A percentile compares a stretch with the other conserved stretches of the same genome.
These are phyloP conservation scores for Gallinago paraguaiae DNA, from an alignment of 2,113 vertebrate genomes.

Conservation along the genomic window DNA sequence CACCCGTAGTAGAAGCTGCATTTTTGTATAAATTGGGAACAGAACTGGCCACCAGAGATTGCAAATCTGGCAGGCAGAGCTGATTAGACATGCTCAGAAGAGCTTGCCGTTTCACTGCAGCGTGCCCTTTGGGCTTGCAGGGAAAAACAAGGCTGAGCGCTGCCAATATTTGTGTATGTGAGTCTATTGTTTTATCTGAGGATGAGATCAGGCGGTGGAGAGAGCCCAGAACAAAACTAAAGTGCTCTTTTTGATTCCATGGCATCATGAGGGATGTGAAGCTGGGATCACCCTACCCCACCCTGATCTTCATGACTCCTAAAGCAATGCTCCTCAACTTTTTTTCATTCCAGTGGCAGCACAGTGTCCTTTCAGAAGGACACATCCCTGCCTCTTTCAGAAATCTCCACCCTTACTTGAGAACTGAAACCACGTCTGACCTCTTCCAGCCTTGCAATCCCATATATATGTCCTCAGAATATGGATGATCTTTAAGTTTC, in stretches of 20 bases:
- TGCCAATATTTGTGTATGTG: background rate
- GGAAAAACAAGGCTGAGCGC: conserved; percentile 24
- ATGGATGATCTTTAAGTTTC: background rate
- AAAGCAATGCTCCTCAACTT: background rate
- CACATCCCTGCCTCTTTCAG: background rate
- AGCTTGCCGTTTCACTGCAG: conserved; percentile 21
- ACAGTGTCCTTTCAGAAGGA: no score
- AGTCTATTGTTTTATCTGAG: background rate
- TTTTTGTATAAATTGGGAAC: background rate
- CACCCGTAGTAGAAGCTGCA: background rate
- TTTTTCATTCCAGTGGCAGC: background rate
- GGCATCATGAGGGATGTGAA: background rate
- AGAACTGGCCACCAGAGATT: conserved; percentile 9
- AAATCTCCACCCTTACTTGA: background rate
- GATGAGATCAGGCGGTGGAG: background rate
- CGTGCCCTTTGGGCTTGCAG: background rate
- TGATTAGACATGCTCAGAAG: conserved; percentile 47
- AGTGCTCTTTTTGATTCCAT: background rate
- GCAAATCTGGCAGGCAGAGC: conserved; percentile 1
- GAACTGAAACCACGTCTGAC: background rate
- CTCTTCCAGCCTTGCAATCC: background rate
- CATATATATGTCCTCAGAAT: background rate
- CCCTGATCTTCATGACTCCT: background rate
- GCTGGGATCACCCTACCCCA: background rate
- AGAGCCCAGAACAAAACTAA: background rate